Evolutionary conservation across 2,113 vertebrate genomes (phyloP), one percentile per base, ranked within the genome.

Genomic region (Sorex fumeus): DNA sequence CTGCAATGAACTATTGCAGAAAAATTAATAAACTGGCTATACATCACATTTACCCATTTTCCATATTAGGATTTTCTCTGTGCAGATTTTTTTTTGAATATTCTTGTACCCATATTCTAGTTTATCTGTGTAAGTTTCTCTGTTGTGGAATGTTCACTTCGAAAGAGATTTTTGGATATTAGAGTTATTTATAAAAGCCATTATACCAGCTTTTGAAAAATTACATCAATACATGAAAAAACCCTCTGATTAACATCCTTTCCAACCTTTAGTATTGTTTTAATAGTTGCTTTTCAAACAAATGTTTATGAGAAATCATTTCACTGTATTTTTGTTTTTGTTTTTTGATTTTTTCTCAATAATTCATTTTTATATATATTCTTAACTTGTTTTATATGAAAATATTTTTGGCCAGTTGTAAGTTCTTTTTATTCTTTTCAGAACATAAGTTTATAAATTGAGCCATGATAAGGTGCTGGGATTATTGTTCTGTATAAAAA

Each of bases 201-300:
- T 75, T 30, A 30, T 1, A 69, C 7, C 6, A 77, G 15, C 1
- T 19, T 57, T 60, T 60, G 57, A 60, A 15, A 60, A 1, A 53
- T 12, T 57, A 23, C 6, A 47, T 12, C 43, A 18, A 19, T 8
- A 60, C 23, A 57, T 57, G 21, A 23, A 66, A 7, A 43, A 78
- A 87, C 30, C 0, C 0, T 83, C 62, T 77, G 62, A 45, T 82
- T 72, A 34, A 62, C 25, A 21, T 43, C 45, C 30, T 78, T 30
- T 77, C 36, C 62, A 77, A 91, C 19, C 47, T 34, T 78, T 84
- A 28, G 10, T 28, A 70, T 91, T 69, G 23, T 71, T 94, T 32
- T 70, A 50, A 16, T 43, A 74, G 5, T 93, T 87, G 23, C 45
- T 64, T 85, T 77, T n/a, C 8, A 32, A 70, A 9, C 67, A 85